These are phyloP conservation scores for Agonopterix heracliana DNA, from an alignment of 2,888 invertebrate species.

Conservation along the genomic window DNA sequence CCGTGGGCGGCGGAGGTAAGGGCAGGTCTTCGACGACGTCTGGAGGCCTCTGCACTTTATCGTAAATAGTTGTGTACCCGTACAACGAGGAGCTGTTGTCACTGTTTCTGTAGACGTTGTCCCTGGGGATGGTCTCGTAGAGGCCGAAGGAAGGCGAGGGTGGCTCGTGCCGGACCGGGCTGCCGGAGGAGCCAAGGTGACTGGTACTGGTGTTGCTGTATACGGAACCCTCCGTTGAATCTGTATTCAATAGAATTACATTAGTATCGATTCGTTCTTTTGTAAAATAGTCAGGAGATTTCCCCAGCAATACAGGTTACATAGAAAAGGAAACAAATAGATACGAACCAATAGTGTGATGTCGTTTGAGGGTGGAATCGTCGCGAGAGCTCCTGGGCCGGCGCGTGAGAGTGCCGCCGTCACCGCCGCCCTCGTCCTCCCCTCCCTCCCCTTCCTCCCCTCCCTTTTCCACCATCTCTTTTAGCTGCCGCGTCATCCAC, in stretches of 20 bases:
- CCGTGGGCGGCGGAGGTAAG: conserved; percentile 83
- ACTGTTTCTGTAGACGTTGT: conserved; percentile 40
- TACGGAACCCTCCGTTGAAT: conserved; percentile 35
- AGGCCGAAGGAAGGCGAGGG: conserved; percentile 46
- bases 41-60: conserved; percentile 42
- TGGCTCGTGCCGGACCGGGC: conserved; percentile 36
- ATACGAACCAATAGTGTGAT: conserved; percentile 23
- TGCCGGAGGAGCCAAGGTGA: conserved; percentile 30
- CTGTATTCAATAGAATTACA: conserved; percentile 23
- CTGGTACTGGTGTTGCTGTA: conserved; percentile 31
- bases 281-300: too few species aligned
- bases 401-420: conserved; percentile 69
- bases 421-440: conserved; percentile 60
- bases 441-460: conserved; percentile 44
- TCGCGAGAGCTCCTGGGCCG: conserved; percentile 59
- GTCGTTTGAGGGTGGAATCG: conserved; percentile 60
- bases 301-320: too few species aligned
- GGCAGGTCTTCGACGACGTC: conserved; percentile 65
- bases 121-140: conserved; percentile 51
- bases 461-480: conserved; percentile 88
- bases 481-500: conserved; percentile 91
- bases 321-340: too few species aligned
- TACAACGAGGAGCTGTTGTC: conserved; percentile 56
- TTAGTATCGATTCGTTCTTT: too few species aligned
- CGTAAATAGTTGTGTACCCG: conserved; percentile 69